These are phyloP conservation scores for Anoplolepis gracilipes DNA, from an alignment of 1,140 invertebrate genomes.

Conservation along the genomic window DNA sequence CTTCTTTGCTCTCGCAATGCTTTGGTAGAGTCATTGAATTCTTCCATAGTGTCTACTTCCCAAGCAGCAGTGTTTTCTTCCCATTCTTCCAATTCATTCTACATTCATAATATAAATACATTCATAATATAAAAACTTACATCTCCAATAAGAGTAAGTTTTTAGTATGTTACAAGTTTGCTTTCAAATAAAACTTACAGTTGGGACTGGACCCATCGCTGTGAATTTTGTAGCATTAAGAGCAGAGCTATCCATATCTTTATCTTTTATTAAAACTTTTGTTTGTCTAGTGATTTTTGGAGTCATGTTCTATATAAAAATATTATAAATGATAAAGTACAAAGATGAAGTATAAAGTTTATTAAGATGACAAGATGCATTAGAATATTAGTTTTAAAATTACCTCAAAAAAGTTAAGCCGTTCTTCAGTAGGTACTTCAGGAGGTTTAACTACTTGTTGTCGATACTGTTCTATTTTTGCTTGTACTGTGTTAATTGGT, in stretches of 20 bases:
- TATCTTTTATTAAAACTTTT: slow-evolving; percentile 84
- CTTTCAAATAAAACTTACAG: slow-evolving; percentile 71
- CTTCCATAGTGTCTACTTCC: slow-evolving; percentile 85
- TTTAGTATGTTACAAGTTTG: neutral
- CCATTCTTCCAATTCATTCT: slow-evolving; percentile 85
- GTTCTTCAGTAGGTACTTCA: slow-evolving; percentile 79
- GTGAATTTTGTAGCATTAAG: slow-evolving; percentile 80
- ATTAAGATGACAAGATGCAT: neutral
- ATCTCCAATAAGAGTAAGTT: no score
- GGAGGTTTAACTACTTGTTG: slow-evolving; percentile 81
- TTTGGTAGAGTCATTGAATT: slow-evolving; percentile 82
- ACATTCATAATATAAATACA: slow-evolving; percentile 39
- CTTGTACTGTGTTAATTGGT: slow-evolving; percentile 84
- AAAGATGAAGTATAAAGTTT: neutral
- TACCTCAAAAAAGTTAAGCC: slow-evolving; percentile 85
- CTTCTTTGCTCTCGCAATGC: slow-evolving; percentile 84
- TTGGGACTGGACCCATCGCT: slow-evolving; percentile 76
- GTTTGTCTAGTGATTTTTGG: slow-evolving; percentile 86
- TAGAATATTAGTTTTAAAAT: neutral
- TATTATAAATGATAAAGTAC: neutral
- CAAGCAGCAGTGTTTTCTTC: slow-evolving; percentile 85
- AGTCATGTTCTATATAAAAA: slow-evolving; percentile 84
- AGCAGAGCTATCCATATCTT: slow-evolving; percentile 67
- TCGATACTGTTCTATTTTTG: slow-evolving; percentile 87
- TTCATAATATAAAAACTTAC: slow-evolving; percentile 36